Evolutionary conservation across 2,797 vertebrate species (phyloP), one percentile per base, ranked within the genome.

Genomic region (Oryzias sinensis): DNA sequence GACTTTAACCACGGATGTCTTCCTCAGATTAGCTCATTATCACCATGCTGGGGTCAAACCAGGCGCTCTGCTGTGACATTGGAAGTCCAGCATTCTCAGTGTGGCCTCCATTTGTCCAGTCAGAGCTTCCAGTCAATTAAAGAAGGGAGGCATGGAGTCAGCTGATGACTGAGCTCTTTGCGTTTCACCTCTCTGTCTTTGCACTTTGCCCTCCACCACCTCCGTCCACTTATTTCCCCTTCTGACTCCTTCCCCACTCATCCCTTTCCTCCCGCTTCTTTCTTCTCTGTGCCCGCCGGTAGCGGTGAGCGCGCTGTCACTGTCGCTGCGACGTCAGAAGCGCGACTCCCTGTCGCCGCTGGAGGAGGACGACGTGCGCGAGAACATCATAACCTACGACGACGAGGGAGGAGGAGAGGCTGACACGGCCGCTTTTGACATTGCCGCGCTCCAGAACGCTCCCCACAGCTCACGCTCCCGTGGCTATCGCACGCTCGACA

Each of bases 341-440:
- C 91, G 93, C 0, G 93, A 95, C 70, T 93, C 94, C 0, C 83
- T 96, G 69, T 94, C 94, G 8, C 92, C 93, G 0, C 84, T 95
- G 58, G 95, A 96, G 75, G 95, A 97, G 69, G 95, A 96, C 52
- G 95, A 96, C 11, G 93, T 97, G 4, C 91, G 95, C 0, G 95
- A 97, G 86, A 97, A 97, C 89, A 96, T 97, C 88, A 97, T 96
- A 76, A 96, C 94, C 2, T 96, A 97, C 0, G 95, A 97, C 0
- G 95, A 97, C 13, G 95, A 97, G 80, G 95, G 95, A 0, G 95
- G 95, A 0, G 95, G 95, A 0, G 95, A 97, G 70, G 94, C 95
- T 6, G 95, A 97, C 91, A 97, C 95, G 0, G 93, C 95, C 13
- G 95, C 95, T 66, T 96, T 96, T 15, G 95, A 97, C 89, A 97